A percentile compares a stretch with the other conserved stretches of the same genome.
These are phyloP conservation scores for Chaetophractus vellerosus DNA, from an alignment of 2,797 vertebrate genomes.

Conservation along the genomic window DNA sequence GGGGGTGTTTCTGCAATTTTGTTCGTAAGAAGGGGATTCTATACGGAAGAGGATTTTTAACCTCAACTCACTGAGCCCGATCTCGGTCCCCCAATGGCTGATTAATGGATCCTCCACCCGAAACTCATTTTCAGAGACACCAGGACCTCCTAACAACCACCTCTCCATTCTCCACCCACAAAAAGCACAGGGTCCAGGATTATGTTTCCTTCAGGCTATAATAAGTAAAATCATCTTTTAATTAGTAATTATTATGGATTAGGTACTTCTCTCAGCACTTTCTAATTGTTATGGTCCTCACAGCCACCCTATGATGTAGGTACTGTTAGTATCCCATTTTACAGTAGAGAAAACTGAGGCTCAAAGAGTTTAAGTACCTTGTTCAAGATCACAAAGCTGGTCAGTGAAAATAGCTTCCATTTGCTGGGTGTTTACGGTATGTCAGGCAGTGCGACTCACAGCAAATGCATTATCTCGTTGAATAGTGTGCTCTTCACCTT, in stretches of 20 bases:
- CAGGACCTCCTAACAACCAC: neutral
- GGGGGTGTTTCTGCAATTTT: neutral
- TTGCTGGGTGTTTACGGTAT: neutral
- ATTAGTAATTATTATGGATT: neutral
- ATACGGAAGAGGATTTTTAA: neutral
- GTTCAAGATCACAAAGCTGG: neutral
- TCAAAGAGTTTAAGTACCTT: neutral
- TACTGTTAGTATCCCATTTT: neutral
- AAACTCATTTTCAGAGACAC: neutral
- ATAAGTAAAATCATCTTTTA: neutral
- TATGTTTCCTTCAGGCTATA: neutral
- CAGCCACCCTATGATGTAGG: neutral
- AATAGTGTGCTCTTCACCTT: neutral
- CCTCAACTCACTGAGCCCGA: neutral
- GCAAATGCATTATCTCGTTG: slow-evolving; percentile 25
- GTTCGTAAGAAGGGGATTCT: slow-evolving; percentile 35
- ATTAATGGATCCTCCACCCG: neutral
- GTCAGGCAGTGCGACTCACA: neutral
- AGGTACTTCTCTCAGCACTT: slow-evolving; percentile 21
- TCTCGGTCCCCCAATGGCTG: neutral
- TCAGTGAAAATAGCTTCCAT: neutral
- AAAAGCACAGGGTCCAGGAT: neutral
- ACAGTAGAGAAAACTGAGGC: neutral
- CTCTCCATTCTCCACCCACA: too few relatives aligned
- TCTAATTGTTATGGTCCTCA: neutral